These are phyloP conservation scores for Tenthredo distinguenda DNA, from an alignment of 2,888 invertebrate genomes.

Conservation along the genomic window DNA sequence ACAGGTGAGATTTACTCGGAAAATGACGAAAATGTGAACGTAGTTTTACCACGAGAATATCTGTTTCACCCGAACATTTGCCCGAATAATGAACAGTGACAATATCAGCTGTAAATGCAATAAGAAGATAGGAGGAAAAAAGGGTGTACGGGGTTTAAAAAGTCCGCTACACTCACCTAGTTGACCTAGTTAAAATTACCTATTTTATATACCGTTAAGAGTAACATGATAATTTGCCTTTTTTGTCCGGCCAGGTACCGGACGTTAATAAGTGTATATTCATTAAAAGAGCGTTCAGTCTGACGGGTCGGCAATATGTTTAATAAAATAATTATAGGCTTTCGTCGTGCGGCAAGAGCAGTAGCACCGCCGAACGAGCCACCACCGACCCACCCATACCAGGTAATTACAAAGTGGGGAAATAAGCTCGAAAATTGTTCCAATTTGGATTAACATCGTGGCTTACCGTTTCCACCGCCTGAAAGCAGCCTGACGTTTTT, in stretches of 20 bases:
- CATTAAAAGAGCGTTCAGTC: slow-evolving; percentile 35
- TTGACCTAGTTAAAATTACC: no score
- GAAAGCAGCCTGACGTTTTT: neutral
- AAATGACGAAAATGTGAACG: no score
- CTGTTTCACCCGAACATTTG: no score
- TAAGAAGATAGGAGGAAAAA: no score
- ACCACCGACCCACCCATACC: neutral
- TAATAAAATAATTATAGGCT: slow-evolving; percentile 45
- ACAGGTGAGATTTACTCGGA: no score
- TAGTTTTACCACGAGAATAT: no score
- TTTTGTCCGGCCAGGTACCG: neutral
- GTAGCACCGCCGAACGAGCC: neutral
- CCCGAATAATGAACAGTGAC: no score
- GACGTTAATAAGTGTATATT: slow-evolving; percentile 31
- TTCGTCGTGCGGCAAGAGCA: neutral
- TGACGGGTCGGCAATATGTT: slow-evolving; percentile 33
- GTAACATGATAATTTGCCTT: neutral
- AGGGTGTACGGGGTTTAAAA: no score
- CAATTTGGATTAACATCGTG: slow-evolving; percentile 42
- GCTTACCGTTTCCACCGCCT: slow-evolving; percentile 7
- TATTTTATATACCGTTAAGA: neutral
- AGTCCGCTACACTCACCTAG: no score
- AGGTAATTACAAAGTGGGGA: slow-evolving; percentile 42
- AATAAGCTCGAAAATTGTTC: slow-evolving; percentile 38
- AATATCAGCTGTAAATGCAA: no score